Percentiles rank a stretch among this genome's conserved stretches.
These are phyloP conservation scores for Sminthurinus signatus DNA, from an alignment of 1,140 invertebrate species.

Conservation along the genomic window DNA sequence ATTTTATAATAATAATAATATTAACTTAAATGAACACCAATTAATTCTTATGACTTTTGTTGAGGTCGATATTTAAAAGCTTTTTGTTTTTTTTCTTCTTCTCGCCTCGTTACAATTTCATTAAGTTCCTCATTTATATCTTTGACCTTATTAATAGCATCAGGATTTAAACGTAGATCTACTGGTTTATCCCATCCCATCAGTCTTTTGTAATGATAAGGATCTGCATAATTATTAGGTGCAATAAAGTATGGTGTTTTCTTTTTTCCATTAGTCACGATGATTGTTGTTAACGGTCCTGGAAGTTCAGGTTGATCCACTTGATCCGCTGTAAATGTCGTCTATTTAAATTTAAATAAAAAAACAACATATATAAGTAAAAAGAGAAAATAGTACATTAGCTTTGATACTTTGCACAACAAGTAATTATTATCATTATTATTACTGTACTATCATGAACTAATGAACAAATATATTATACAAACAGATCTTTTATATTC, in stretches of 20 bases:
- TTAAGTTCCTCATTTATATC: not conserved
- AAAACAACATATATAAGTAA: not conserved
- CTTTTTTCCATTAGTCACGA: constrained; percentile 54
- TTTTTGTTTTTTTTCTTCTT: too few species aligned
- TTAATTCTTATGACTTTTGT: too few species aligned
- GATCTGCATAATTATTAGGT: constrained; percentile 58
- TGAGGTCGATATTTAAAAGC: too few species aligned
- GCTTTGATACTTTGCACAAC: too few species aligned
- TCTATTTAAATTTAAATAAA: constrained; percentile 51
- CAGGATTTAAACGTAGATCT: constrained; percentile 51
- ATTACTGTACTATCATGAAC: not conserved
- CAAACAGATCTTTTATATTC: constrained; percentile 21
- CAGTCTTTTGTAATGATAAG: constrained; percentile 67
- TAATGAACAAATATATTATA: not conserved
- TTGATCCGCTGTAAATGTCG: constrained; percentile 65
- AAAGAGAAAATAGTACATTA: too few species aligned
- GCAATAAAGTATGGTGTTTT: constrained; percentile 65
- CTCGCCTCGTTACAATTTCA: not conserved
- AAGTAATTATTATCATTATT: not conserved
- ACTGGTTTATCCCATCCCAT: constrained; percentile 88
- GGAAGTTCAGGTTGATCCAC: constrained; percentile 67
- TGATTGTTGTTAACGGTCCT: constrained; percentile 73
- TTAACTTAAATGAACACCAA: too few species aligned
- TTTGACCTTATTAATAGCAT: not conserved
- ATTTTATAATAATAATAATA: too few species aligned